Percentiles rank a stretch among this genome's conserved stretches.
Conservation (phyloP, 2,888 invertebrate genomes). For the Torymus aiolomorphi region DNA sequence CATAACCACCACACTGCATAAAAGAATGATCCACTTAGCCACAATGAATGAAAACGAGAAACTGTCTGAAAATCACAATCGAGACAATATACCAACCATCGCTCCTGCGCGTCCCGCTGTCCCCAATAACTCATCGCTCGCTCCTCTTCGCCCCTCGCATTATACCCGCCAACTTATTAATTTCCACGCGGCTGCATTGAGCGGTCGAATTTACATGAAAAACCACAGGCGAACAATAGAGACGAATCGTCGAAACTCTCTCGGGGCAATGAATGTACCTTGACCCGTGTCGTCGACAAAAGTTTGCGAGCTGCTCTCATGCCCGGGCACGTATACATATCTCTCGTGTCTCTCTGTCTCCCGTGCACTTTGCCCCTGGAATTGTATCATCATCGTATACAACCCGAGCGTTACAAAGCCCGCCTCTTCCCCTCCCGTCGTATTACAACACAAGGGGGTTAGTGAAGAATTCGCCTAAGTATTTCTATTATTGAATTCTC, state of each 20-base stretch:
- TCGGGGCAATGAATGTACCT: neutral
- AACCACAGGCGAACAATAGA: slow-evolving; percentile 30
- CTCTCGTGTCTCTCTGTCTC: neutral
- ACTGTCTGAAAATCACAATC: neutral
- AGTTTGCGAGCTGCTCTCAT: slow-evolving; percentile 27
- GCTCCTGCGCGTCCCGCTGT: neutral
- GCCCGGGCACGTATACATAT: slow-evolving; percentile 45
- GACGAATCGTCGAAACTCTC: neutral
- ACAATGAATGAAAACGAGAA: too few species aligned
- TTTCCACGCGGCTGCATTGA: slow-evolving; percentile 42
- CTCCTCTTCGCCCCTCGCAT: slow-evolving; percentile 5
- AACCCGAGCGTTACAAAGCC: neutral
- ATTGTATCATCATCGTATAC: slow-evolving; percentile 25
- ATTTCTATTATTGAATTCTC: slow-evolving; percentile 60
- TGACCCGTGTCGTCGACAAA: slow-evolving; percentile 28
- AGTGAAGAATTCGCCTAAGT: slow-evolving; percentile 52
- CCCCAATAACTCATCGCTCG: slow-evolving; percentile 37
- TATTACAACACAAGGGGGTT: slow-evolving; percentile 20
- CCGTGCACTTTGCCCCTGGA: slow-evolving; percentile 35
- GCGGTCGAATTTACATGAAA: slow-evolving; percentile 55
- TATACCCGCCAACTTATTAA: slow-evolving; percentile 41
- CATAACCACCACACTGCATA: too few species aligned
- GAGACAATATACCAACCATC: slow-evolving; percentile 3
- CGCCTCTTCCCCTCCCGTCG: slow-evolving; percentile 4
- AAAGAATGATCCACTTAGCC: too few species aligned